Evolutionary conservation across 2,113 vertebrate species (phyloP).

Genomic region (Oreochromis niloticus): DNA sequence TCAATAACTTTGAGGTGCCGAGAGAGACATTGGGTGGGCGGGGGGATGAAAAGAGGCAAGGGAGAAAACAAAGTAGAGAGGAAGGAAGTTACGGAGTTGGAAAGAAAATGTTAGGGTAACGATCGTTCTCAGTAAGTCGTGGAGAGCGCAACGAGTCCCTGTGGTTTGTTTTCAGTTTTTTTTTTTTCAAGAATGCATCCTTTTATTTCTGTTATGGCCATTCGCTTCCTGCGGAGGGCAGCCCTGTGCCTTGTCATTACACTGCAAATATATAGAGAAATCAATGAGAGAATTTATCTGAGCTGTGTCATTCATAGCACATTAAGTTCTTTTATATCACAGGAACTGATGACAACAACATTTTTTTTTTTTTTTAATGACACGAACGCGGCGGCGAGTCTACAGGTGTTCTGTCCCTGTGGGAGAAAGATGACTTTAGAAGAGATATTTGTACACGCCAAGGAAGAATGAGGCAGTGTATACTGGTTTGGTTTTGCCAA

Average conservation of each 20-base stretch:
- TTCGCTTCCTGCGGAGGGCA: slow-evolving; percentile 53
- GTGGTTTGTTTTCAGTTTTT: not conserved
- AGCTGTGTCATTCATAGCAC: slow-evolving; percentile 11
- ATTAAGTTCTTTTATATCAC: slow-evolving; percentile 25
- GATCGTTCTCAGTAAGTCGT: not conserved
- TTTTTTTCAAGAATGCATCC: not conserved
- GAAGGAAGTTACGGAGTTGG: slow-evolving; percentile 29
- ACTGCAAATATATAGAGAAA: slow-evolving; percentile 12
- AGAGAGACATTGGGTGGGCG: not conserved
- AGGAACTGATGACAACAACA: not conserved
- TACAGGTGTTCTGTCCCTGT: not conserved
- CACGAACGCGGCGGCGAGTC: not conserved
- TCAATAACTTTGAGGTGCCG: slow-evolving; percentile 72
- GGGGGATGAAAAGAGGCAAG: not conserved
- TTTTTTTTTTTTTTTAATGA: not conserved
- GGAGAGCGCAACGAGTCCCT: not conserved
- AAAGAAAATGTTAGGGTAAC: slow-evolving; percentile 45
- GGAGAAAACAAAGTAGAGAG: slow-evolving; percentile 27
- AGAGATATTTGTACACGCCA: not conserved
- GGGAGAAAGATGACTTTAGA: not conserved
- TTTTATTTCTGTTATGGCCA: not conserved
- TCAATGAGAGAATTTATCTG: slow-evolving; percentile 20
- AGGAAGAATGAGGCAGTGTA: not conserved
- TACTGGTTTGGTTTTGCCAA: not conserved
- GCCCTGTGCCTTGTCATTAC: slow-evolving; percentile 29